Percentiles rank a stretch among this genome's conserved stretches.
Conservation (phyloP, 1,140 invertebrate genomes). For the Hormaphis cornu region DNA sequence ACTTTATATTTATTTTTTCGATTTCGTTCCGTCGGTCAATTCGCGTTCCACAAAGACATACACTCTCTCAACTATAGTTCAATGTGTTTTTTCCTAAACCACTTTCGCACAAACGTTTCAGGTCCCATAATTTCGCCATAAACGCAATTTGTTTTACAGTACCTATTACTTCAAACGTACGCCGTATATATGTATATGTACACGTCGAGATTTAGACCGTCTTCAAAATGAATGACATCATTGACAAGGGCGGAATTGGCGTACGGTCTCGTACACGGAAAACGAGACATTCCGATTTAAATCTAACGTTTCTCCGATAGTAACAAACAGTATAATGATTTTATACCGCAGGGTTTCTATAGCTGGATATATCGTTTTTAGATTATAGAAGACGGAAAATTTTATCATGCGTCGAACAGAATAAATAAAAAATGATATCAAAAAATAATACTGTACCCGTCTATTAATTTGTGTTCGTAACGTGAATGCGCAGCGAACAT, state of each 20-base stretch:
- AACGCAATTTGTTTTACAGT: background rate
- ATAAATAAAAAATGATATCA: too few relatives aligned
- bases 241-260: conserved; percentile 4
- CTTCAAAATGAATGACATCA: background rate
- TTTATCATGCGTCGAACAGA: too few relatives aligned
- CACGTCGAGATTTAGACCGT: background rate
- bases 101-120: background rate
- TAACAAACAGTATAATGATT: background rate
- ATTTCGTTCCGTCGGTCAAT: background rate
- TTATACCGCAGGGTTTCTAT: too few relatives aligned
- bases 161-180: too few relatives aligned
- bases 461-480: too few relatives aligned
- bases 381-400: too few relatives aligned
- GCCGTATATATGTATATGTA: too few relatives aligned
- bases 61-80: background rate
- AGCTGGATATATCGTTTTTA: too few relatives aligned
- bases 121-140: background rate
- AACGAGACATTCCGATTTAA: background rate
- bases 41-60: background rate
- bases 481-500: too few relatives aligned
- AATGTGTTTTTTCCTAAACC: background rate
- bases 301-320: background rate
- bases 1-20: background rate
- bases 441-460: too few relatives aligned
- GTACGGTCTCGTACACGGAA: too few relatives aligned